These are phyloP conservation scores for Tyrophagus putrescentiae DNA, from an alignment of 1,140 invertebrate species.

Conservation along the genomic window DNA sequence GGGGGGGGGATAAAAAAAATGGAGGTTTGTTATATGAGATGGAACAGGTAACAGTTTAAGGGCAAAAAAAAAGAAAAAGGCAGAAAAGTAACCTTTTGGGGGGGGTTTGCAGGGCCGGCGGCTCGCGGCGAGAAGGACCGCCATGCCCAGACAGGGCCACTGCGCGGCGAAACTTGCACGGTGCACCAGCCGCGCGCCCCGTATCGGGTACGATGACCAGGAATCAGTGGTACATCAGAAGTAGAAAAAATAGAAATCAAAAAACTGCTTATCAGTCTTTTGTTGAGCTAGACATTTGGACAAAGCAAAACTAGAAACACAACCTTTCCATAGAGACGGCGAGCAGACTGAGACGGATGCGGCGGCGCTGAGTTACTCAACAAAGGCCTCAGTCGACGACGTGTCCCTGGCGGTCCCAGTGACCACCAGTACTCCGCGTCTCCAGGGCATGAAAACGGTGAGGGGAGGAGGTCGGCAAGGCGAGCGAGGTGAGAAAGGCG, in stretches of 20 bases:
- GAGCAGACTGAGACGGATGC: constrained; percentile 27
- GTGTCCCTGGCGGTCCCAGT: constrained; percentile 25
- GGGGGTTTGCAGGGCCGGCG: no score
- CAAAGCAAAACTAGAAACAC: background rate
- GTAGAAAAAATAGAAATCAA: background rate
- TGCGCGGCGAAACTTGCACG: constrained; percentile 25
- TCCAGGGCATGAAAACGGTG: constrained; percentile 27
- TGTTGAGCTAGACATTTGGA: background rate
- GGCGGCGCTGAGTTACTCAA: constrained; percentile 25
- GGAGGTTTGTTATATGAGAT: no score
- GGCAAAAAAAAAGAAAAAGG: no score
- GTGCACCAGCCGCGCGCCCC: constrained; percentile 26
- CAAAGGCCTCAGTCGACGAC: constrained; percentile 24
- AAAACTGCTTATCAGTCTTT: background rate
- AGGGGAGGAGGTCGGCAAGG: constrained; percentile 27
- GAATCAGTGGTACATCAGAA: constrained; percentile 21
- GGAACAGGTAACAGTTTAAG: no score
- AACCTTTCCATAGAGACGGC: constrained; percentile 28
- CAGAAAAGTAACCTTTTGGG: no score
- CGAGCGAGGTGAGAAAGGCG: constrained; percentile 27
- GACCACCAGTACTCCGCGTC: constrained; percentile 26
- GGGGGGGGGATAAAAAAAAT: no score
- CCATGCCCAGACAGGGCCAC: constrained; percentile 26
- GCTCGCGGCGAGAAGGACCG: no score
- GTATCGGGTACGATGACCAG: constrained; percentile 28